Conservation (phyloP, 2,888 invertebrate genomes). For the Zelleria hepariella region DNA sequence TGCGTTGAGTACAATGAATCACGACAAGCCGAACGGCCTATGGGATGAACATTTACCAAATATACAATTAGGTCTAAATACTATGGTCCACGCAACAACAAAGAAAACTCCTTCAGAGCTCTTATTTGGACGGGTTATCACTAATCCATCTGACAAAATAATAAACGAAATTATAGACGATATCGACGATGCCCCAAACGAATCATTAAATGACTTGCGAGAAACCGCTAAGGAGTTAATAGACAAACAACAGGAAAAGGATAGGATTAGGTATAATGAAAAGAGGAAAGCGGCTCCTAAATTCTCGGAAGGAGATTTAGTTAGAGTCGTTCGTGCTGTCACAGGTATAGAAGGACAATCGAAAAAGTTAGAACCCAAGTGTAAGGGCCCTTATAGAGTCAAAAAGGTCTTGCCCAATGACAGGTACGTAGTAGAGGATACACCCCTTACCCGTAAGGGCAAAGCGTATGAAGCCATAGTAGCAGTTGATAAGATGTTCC, state of each 20-base stretch:
- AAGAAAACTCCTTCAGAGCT: slow-evolving; percentile 15
- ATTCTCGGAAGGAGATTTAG: no score
- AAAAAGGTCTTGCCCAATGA: background rate
- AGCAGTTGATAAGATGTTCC: background rate
- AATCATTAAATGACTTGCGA: slow-evolving; percentile 8
- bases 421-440: background rate
- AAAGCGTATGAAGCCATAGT: background rate
- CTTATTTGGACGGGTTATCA: slow-evolving; percentile 13
- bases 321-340: no score
- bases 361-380: background rate
- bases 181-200: background rate
- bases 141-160: slow-evolving; percentile 11
- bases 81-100: slow-evolving; percentile 10
- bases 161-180: slow-evolving; percentile 10
- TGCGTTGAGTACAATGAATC: slow-evolving; percentile 7
- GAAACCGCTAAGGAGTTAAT: slow-evolving; percentile 9
- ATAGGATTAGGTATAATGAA: slow-evolving; percentile 9
- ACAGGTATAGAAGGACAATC: background rate
- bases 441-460: background rate
- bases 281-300: slow-evolving; percentile 4
- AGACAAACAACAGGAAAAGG: slow-evolving; percentile 7
- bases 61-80: slow-evolving; percentile 6
- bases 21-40: slow-evolving; percentile 1
- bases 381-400: background rate
- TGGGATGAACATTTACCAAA: slow-evolving; percentile 7